Evolutionary conservation across 1,140 invertebrate species (phyloP).

Genomic region (Drosophila yakuba): DNA sequence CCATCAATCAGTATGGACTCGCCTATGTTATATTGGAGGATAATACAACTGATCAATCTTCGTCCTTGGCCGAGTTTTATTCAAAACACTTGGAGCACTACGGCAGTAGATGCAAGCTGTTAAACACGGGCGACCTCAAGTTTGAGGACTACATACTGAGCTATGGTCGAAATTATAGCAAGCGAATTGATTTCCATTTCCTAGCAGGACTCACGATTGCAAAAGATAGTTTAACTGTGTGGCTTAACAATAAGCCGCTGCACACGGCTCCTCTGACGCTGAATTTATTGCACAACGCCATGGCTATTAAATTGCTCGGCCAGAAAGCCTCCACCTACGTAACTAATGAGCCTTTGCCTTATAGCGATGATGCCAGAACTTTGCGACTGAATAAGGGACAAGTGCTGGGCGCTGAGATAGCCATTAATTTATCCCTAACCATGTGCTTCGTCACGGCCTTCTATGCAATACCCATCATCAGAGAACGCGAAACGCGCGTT

Average conservation of each 20-base stretch:
- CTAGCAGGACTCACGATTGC: constrained; percentile 81
- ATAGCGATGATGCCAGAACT: constrained; percentile 59
- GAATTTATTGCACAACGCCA: constrained; percentile 87
- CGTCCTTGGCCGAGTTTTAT: not conserved
- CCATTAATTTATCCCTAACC: constrained; percentile 87
- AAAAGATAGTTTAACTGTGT: constrained; percentile 84
- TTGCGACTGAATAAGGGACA: constrained; percentile 85
- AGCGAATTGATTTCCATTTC: constrained; percentile 49
- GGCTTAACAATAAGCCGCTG: constrained; percentile 89
- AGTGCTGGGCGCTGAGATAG: constrained; percentile 87
- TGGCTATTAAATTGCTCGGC: constrained; percentile 83
- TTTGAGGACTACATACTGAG: constrained; percentile 28
- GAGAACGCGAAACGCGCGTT: constrained; percentile 86
- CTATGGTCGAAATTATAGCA: not conserved
- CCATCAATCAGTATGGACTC: constrained; percentile 8
- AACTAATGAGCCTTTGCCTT: constrained; percentile 89
- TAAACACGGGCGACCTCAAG: not conserved
- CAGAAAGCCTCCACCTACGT: constrained; percentile 85
- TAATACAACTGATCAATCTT: not conserved
- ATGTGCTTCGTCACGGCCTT: constrained; percentile 90
- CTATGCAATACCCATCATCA: constrained; percentile 88
- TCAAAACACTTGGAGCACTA: not conserved
- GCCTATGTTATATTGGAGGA: constrained; percentile 10
- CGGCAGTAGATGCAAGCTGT: not conserved
- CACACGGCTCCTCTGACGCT: constrained; percentile 89